A percentile compares a stretch with the other conserved stretches of the same genome.
Evolutionary conservation across 2,797 vertebrate species (phyloP).

Genomic region (Podargus strigoides): DNA sequence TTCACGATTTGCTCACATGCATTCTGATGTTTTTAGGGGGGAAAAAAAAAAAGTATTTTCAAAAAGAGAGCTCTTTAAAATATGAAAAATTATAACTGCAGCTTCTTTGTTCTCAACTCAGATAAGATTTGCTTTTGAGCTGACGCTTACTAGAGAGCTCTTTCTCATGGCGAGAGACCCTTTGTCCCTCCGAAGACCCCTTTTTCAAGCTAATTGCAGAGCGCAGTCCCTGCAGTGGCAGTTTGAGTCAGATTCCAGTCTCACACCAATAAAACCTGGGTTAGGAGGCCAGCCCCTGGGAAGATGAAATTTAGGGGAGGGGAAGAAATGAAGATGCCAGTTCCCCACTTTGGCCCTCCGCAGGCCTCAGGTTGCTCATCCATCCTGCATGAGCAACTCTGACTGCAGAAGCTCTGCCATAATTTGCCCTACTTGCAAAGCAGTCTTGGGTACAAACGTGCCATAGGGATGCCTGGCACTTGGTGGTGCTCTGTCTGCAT

Average conservation of each 20-base stretch:
- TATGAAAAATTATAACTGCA: background rate
- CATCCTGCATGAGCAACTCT: fast-evolving
- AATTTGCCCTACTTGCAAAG: background rate
- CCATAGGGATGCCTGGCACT: background rate
- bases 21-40: background rate
- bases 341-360: background rate
- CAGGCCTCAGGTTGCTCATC: background rate
- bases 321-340: background rate
- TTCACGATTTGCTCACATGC: background rate
- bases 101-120: conserved; percentile 1
- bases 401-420: background rate
- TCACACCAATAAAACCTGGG: background rate
- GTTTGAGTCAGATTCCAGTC: background rate
- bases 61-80: background rate
- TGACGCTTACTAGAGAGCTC: background rate
- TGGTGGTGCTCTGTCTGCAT: background rate
- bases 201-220: background rate
- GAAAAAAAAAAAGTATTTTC: background rate
- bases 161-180: background rate
- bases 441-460: background rate
- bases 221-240: background rate
- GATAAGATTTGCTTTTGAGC: background rate
- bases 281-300: background rate
- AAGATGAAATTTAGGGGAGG: background rate
- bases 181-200: background rate